Base-by-base conservation (phyloP, 2,113 vertebrate genomes). In the Corvus hawaiiensis region DNA sequence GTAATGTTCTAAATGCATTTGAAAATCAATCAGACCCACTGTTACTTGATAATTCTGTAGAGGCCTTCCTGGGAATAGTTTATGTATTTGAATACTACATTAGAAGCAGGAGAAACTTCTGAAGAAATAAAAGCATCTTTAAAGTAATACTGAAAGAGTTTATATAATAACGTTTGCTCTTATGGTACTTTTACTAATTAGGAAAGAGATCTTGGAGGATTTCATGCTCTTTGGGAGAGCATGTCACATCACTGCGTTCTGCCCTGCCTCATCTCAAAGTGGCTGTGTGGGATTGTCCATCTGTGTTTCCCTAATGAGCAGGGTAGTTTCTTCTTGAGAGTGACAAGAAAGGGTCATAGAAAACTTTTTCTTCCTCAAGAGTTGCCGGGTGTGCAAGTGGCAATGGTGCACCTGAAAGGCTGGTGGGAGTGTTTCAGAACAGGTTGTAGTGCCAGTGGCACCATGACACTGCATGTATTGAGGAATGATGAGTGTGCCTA, bases 391-490 rank as follows among this genome's bases (percentile, higher is more conserved):
- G 37, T 95, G 63, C 43, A 76, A 13, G 33, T 3, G 13, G 20
- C 46, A 30, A 0, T 18, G 27, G 12, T 49, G 54, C 19, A 24
- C 23, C 24, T 49, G 77, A 21, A 56, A 15, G 16, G 22, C 43
- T 52, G 39, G 26, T 33, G 66, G 21, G 32, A 16, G 49, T 23
- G 28, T 33, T 52, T 18, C 62, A 32, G 55, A 39, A 1, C 19
- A 67, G 16, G 14, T 1, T 52, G n/a, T 21, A 28, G 32, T 48
- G 11, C 23, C 52, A 27, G 46, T 19, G 54, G n/a, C 10, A 43
- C 20, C 2, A 10, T 43, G 44, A 4, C 74, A 5, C 1, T 58
- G 46, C 33, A 6, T 6, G 16, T 11, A 2, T 41, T 54, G n/a
- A 8, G 37, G 30, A 28, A 44, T 24, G 44, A 41, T 23, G 21